A percentile compares a stretch with the other conserved stretches of the same genome.
Conservation (phyloP, 2,797 vertebrate species). For the Phylloscopus collybita region DNA sequence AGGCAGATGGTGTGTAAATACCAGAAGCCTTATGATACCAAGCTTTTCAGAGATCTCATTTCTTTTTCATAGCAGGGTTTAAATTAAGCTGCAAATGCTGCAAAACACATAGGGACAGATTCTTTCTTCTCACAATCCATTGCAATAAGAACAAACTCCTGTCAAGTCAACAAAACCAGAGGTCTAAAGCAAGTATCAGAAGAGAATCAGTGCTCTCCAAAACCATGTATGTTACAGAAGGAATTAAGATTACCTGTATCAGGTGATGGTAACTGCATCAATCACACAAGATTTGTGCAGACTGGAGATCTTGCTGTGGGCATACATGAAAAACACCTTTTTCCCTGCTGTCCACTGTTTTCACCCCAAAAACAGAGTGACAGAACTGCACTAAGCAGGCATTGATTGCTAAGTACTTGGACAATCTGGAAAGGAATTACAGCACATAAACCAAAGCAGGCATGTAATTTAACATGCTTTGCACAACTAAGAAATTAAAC, state of each 20-base stretch:
- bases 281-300: background rate
- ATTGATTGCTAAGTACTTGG: background rate
- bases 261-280: background rate
- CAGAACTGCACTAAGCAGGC: background rate
- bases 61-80: background rate
- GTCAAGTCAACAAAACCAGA: background rate
- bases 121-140: background rate
- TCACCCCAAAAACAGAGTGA: background rate
- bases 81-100: conserved; percentile 21
- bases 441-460: background rate
- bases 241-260: background rate
- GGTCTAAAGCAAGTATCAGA: background rate
- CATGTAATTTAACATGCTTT: conserved; percentile 16
- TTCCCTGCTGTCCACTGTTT: background rate
- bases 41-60: background rate
- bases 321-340: background rate
- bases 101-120: background rate
- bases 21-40: background rate
- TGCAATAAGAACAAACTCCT: background rate
- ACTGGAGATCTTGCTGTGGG: background rate
- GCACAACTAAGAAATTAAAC: conserved; percentile 6
- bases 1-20: conserved; percentile 20
- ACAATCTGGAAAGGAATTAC: conserved; percentile 11
- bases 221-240: background rate
- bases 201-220: background rate